Conservation (phyloP, 2,797 vertebrate species). For the Lepidocolaptes lacrymiger region DNA sequence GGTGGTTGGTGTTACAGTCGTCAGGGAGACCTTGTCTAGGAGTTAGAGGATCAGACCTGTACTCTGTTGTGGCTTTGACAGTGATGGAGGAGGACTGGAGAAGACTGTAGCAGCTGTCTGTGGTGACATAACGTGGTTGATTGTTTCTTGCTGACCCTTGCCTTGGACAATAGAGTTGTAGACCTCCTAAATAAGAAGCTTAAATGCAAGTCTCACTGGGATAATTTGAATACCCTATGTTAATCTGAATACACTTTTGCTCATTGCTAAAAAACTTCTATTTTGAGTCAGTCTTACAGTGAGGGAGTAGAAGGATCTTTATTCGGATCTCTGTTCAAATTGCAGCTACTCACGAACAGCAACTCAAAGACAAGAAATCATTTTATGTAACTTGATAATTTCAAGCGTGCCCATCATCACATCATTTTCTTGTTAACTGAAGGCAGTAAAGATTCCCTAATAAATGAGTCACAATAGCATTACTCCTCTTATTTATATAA, state of each 20-base stretch:
- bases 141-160: not conserved
- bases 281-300: not conserved
- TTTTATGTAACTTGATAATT: slow-evolving; percentile 15
- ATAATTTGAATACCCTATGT: not conserved
- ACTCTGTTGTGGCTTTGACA: not conserved
- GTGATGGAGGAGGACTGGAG: not conserved
- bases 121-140: not conserved
- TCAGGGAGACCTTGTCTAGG: not conserved
- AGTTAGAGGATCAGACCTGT: not conserved
- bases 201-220: not conserved
- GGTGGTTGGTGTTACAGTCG: not conserved
- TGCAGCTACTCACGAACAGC: not conserved
- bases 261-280: not conserved
- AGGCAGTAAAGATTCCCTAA: slow-evolving; percentile 8
- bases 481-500: slow-evolving; percentile 6
- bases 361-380: not conserved
- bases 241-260: not conserved
- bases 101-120: not conserved
- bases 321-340: not conserved
- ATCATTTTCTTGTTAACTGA: not conserved
- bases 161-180: not conserved
- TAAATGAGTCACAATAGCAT: slow-evolving; percentile 14
- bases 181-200: not conserved
- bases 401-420: not conserved
- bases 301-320: not conserved